Evolutionary conservation across 2,797 vertebrate species (phyloP), one percentile per base, ranked within the genome.

Genomic region (Kryptopterus vitreolus): DNA sequence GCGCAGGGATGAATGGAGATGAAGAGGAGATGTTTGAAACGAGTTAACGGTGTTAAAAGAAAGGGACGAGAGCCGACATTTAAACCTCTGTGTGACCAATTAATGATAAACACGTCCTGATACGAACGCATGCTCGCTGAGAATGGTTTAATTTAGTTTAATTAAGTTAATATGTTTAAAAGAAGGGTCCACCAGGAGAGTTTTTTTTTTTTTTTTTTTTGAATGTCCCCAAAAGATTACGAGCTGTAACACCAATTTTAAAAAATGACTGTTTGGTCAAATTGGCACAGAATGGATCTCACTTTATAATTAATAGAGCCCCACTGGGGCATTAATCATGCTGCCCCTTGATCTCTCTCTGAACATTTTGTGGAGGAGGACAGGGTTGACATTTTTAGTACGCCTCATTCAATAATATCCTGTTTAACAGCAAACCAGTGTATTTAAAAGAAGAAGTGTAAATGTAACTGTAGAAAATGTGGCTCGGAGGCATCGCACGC

Each of bases 121-220:
- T 43, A 18, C 59, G 52, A 74, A 58, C 18, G 35, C 35, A 26
- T 10, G 15, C 72, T 59, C 59, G 15, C 72, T 74, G 55, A 26
- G 35, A 75, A 46, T 46, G 7, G 26, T 55, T 72, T 72, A 18
- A 75, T 75, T 61, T 48, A 3, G 55, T 61, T 75, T 48, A 75
- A 75, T 61, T 48, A 75, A 58, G 38, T 8, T 24, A 46, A 8
- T 61, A 22, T 58, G 59, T 74, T 59, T 43, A 43, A 43, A 74
- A 29, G 29, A 55, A 7, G 29, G 4, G 69, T 33, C 12, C 20
- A 26, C 11, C 18, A 22, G 24, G 46, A 70, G 18, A 52, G n/a
- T n/a, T n/a, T n/a, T n/a, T n/a, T n/a, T n/a, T 10, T 13, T 33
- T 35, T 72, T 10, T 13, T 33, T 35, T 72, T 73, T 7, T 3